Base-by-base conservation (phyloP, 2,797 vertebrate genomes). In the Vultur gryphus region DNA sequence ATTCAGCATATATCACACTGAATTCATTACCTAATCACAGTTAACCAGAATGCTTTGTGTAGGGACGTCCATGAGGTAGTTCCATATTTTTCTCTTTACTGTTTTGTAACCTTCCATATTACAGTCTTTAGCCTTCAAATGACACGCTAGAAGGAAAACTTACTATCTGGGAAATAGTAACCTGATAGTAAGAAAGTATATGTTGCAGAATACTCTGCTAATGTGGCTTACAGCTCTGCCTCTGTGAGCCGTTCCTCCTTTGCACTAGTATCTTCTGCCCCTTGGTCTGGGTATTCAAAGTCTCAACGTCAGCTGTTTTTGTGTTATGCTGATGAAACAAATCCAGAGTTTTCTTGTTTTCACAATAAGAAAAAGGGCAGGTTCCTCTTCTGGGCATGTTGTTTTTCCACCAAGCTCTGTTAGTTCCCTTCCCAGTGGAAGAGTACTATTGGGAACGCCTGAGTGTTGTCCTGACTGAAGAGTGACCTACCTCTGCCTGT, bases 321-420 rank as follows among this genome's bases (percentile, higher is more conserved):
- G 43, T 70, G 59, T 95, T 97, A n/a, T 95, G 95, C 95, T 97
- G 96, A 96, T 95, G 29, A 95, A 95, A 95, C 90, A 96, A 93
- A 93, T 49, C 65, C 69, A 62, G 75, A 64, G 49, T 41, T 93
- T 93, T 75, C 81, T 92, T 84, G 81, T 71, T 69, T 85, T 95
- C 88, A 66, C 51, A 95, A 35, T 25, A 89, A 84, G 73, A 90
- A 69, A 80, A 87, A 82, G 35, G 54, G 35, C 77, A 78, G 54
- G 90, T 95, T 96, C 93, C 91, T 90, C 94, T 96, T 96, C 90
- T 44, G 69, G 70, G 26, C 25, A 16, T 8, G 6, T 43, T 73
- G 17, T 88, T 95, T 95, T 92, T 92, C 65, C 59, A 77, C 71
- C 59, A 24, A 83, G 57, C 49, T 65, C 69, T 78, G 33, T 64